Base-by-base conservation (phyloP, 2,888 invertebrate species). In the Catocala nupta region DNA sequence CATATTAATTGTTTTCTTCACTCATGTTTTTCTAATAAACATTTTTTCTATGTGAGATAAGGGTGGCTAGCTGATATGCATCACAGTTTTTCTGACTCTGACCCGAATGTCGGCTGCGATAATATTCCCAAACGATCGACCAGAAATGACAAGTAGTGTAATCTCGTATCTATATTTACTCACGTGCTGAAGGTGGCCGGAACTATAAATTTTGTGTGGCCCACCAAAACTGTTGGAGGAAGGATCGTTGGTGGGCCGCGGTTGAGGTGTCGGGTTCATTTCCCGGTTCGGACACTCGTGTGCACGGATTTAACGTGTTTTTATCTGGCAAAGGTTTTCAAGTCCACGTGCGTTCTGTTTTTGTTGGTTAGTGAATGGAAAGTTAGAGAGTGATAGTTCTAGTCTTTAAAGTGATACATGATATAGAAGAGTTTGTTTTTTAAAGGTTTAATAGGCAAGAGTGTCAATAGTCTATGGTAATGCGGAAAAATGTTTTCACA, bases 101-200 rank as follows among this genome's bases (percentile, higher is more conserved):
- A 25, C 25, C 4, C 36, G 6, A 39, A 39, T 39, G 36, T 0
- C 36, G 8, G 36, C 36, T 39, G 36, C 1, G 36, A 39, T 39
- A 39, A 39, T 39, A 39, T 39, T 39, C 36, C 4, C 36, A 39
- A 39, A 39, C 36, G 36, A 25, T 39, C 1, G 36, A 33, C 34
- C 11, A 25, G 39, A 52, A 55, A 48, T 39, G 36, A 39, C 36
- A 39, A 9, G 8, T 39, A 39, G 25, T 25, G 25, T 25, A 25
- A 7, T 39, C 36, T 39, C 9, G 36, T 39, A 39, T 39, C 36
- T 39, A 39, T 39, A 39, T 39, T 91, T 90, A 81, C 74, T 77
- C 90, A 91, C 87, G 78, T 91, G 91, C 80, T 65, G 77, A 69
- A 83, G 85, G 83, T 87, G 88, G 82, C 87, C 91, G 91, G 92